These are phyloP conservation scores for Drepana arcuata DNA, from an alignment of 1,140 invertebrate genomes.

Conservation along the genomic window DNA sequence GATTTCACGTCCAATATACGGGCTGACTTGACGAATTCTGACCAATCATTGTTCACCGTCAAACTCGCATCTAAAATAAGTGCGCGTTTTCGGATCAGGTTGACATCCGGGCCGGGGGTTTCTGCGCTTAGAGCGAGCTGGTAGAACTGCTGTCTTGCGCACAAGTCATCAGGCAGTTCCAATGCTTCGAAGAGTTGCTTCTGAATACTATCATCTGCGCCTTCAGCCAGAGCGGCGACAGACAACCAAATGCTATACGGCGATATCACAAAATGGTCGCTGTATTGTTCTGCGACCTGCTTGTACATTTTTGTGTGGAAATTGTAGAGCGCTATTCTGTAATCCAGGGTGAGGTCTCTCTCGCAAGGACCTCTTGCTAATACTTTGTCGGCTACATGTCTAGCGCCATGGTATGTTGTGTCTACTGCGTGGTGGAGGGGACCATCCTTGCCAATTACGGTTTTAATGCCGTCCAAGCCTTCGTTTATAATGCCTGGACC, in stretches of 20 bases:
- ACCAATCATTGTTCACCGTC: not conserved
- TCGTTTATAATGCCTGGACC: no score
- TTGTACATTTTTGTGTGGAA: no score
- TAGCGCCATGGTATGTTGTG: no score
- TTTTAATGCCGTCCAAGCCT: no score
- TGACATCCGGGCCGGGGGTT: not conserved
- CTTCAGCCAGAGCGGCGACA: constrained; percentile 9
- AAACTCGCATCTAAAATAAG: not conserved
- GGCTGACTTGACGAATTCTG: not conserved
- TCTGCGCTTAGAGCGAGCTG: not conserved
- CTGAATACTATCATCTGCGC: not conserved
- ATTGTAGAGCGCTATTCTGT: no score
- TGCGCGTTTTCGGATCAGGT: not conserved
- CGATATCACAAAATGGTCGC: constrained; percentile 8
- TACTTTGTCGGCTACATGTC: no score
- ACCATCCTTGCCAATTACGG: no score
- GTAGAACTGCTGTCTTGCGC: constrained; percentile 5
- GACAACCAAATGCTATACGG: constrained; percentile 5
- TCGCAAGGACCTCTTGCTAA: no score
- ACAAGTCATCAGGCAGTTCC: constrained; percentile 5
- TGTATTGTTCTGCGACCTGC: no score
- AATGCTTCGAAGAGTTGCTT: constrained; percentile 5
- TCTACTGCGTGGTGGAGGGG: no score
- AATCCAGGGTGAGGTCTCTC: no score
- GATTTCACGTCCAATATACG: not conserved